phyloP scores from a whole-genome alignment of 2,113 vertebrate genomes.

The Gambusia holbrooki region DNA sequence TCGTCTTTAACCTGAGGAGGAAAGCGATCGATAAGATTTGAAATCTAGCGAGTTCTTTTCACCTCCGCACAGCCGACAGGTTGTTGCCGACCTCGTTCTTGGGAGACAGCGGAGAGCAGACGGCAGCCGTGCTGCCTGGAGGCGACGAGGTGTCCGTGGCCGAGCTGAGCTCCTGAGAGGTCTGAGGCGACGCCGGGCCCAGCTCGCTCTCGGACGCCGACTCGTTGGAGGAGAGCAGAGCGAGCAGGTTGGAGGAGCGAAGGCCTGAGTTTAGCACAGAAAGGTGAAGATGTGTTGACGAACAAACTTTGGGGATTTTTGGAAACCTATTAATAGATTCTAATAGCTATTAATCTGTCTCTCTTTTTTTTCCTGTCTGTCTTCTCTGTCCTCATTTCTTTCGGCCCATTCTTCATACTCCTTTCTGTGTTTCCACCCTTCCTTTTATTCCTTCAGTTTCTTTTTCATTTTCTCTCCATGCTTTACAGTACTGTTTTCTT shows the following conservation, averaged over 20 bases:
- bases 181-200: slow-evolving; percentile 61
- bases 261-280: slow-evolving; percentile 77
- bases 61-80: neutral
- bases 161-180: slow-evolving; percentile 76
- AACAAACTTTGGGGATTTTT: neutral
- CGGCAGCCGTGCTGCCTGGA: slow-evolving; percentile 74
- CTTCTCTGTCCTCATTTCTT: neutral
- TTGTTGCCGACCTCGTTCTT: slow-evolving; percentile 67
- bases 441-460: neutral
- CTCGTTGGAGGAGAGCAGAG: slow-evolving; percentile 86
- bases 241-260: slow-evolving; percentile 88
- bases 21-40: neutral
- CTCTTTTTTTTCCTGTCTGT: neutral
- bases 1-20: slow-evolving; percentile 32
- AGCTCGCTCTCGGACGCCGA: slow-evolving; percentile 76
- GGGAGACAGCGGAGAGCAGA: slow-evolving; percentile 78
- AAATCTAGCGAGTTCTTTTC: neutral
- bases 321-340: neutral
- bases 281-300: neutral
- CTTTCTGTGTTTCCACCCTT: neutral
- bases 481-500: neutral
- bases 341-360: neutral
- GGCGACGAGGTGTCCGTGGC: slow-evolving; percentile 77
- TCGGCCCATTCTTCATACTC: neutral
- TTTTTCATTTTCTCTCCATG: neutral